Evolutionary conservation across 2,797 vertebrate species (phyloP), one percentile per base, ranked within the genome.

Genomic region (Pelobates cultripes): DNA sequence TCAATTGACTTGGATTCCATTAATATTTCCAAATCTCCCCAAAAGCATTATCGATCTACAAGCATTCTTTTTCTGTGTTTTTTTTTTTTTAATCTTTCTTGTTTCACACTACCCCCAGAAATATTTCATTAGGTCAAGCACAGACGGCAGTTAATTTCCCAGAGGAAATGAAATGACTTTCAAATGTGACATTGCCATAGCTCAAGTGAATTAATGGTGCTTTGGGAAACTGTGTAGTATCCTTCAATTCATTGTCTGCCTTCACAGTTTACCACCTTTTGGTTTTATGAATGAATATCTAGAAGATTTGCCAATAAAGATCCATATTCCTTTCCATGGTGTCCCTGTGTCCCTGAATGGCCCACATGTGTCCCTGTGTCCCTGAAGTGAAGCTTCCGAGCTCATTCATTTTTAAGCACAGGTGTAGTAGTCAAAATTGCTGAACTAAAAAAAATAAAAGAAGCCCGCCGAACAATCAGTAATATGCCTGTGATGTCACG

Each of bases 101-200:
- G 70, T 13, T 72, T 40, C 57, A 73, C 72, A 44, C 9, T n/a
- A 63, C 42, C 71, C 57, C 43, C 7, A 3, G 3, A 17, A 73
- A 70, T 45, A 78, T 78, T 40, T 13, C 9, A 7, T 55, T 79
- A 66, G 57, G 44, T 63, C 60, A 67, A 64, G 60, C 44, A 79
- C 15, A 64, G 60, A 63, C 12, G 61, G 44, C 60, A 51, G 51
- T 51, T 79, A 51, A 79, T 73, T 79, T 73, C 70, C 60, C 78
- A 73, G n/a, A 73, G 70, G 70, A 73, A 73, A 73, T 64, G 40
- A 79, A 73, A 42, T 73, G 60, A 45, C 78, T 79, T 40, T 47
- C 40, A 55, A 73, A 45, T 73, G 71, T 64, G 78, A 72, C 78
- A 73, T 66, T 53, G 42, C 42, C 8, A 67, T 47, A 51, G 60